Base-by-base conservation (phyloP, 1,140 invertebrate species). In the Apis cerana region DNA sequence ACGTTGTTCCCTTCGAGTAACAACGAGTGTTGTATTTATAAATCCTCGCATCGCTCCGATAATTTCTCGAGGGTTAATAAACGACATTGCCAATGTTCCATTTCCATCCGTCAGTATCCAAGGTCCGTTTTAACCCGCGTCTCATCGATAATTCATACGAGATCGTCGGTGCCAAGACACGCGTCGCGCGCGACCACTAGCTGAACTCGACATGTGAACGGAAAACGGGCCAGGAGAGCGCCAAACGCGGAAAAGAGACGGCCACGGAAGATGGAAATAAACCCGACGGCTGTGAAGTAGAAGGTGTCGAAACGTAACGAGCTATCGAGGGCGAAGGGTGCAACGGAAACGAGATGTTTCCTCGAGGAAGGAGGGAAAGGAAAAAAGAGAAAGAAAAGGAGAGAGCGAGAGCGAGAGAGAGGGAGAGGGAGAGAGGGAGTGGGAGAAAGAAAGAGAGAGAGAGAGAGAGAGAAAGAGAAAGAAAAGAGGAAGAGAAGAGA, bases 71-170 rank as follows among this genome's bases (percentile, higher is more conserved):
- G 50, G 80, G 80, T 82, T 69, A 68, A 82, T 48, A 82, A 70
- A 78, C 80, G 80, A 67, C 19, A 65, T 58, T 54, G 52, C 23
- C 11, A 13, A 19, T 27, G 17, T 2, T 64, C 12, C 52, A 82
- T 82, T 68, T 70, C n/a, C 17, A 69, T 83, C 61, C 52, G 17
- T 27, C 59, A 43, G 52, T 56, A 50, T 56, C 64, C n/a, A 52
- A 33, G 65, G 33, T 64, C 67, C 50, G 15, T 65, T 75, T 81
- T 78, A 56, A 71, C 43, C 58, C 50, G 12, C 11, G 50, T 48
- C 72, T 69, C 78, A 33, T 84, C 70, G 78, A 84, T 84, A 80
- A 84, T 84, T 81, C 64, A 69, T 59, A 61, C 61, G 54, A 61
- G 23, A 64, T 33, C 43, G 62, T 80, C 62, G 69, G 62, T 71